phyloP scores from a whole-genome alignment of 2,888 invertebrate species.

The Dasysyrphus tricinctus region DNA sequence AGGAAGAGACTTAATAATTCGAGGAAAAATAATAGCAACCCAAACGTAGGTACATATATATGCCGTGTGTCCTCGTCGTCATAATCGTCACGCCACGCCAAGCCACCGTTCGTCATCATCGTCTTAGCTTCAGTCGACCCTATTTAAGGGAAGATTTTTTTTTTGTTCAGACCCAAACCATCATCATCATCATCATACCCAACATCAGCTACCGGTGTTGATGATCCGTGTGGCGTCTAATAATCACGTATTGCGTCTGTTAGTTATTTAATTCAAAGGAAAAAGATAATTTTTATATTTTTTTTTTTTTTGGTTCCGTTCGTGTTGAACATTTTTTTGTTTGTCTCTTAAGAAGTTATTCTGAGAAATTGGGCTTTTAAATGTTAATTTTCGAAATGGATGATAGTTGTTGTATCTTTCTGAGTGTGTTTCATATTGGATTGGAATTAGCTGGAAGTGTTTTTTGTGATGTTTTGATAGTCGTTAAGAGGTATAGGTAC shows the following conservation, averaged over 20 bases:
- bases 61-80: not conserved
- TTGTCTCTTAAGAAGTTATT: slow-evolving; percentile 29
- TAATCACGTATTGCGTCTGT: slow-evolving; percentile 67
- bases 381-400: slow-evolving; percentile 45
- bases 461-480: not conserved
- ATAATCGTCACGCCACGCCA: too few species aligned
- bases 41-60: not conserved
- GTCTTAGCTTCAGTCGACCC: slow-evolving; percentile 27
- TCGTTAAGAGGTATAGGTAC: not conserved
- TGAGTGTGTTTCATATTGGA: slow-evolving; percentile 4
- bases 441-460: slow-evolving; percentile 33
- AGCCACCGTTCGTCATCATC: not conserved
- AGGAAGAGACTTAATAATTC: slow-evolving; percentile 9
- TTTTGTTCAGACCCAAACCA: not conserved
- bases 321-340: slow-evolving; percentile 28
- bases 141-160: slow-evolving; percentile 59
- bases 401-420: slow-evolving; percentile 10
- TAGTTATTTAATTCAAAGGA: slow-evolving; percentile 63
- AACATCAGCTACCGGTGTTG: slow-evolving; percentile 68
- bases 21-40: not conserved
- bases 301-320: slow-evolving; percentile 12
- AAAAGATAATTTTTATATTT: slow-evolving; percentile 49
- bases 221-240: slow-evolving; percentile 73
- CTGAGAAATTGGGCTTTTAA: slow-evolving; percentile 45
- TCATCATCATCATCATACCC: slow-evolving; percentile 3